phyloP scores from a whole-genome alignment of 2,113 vertebrate genomes.

The Astatoreochromis straeleni region DNA sequence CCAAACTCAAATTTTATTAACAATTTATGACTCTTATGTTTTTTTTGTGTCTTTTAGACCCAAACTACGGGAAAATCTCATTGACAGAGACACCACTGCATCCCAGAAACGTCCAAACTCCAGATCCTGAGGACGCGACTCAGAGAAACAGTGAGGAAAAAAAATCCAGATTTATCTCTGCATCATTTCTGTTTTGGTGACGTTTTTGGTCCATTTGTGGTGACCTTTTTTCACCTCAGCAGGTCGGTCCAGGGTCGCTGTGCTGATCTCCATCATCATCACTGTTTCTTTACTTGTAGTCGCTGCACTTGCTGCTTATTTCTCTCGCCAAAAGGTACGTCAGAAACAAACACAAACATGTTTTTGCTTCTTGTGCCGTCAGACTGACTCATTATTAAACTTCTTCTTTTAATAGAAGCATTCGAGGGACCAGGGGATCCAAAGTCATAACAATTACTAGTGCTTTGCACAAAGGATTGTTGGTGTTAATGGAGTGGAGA shows the following conservation, averaged over 20 bases:
- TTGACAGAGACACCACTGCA: accelerated
- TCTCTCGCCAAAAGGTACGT: accelerated
- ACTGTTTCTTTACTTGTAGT: neutral
- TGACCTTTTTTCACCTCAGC: neutral
- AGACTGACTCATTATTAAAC: neutral
- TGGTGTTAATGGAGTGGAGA: accelerated
- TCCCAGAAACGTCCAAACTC: accelerated
- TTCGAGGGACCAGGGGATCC: accelerated
- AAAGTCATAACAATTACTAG: neutral
- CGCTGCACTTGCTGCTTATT: accelerated
- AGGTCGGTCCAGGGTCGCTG: neutral
- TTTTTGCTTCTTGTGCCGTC: accelerated
- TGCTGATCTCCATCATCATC: neutral
- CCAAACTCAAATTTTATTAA: neutral
- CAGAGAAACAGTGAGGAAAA: neutral
- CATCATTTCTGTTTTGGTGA: neutral
- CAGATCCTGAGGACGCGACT: accelerated
- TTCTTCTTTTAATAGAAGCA: neutral
- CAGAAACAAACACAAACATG: neutral
- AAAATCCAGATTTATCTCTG: neutral
- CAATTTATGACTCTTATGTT: accelerated
- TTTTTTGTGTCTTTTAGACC: neutral
- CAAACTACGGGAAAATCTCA: accelerated
- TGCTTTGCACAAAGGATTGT: accelerated
- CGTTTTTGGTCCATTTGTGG: accelerated